Percentiles rank a stretch among this genome's conserved stretches.
These are phyloP conservation scores for Leucopsar rothschildi DNA, from an alignment of 2,113 vertebrate genomes.

Conservation along the genomic window DNA sequence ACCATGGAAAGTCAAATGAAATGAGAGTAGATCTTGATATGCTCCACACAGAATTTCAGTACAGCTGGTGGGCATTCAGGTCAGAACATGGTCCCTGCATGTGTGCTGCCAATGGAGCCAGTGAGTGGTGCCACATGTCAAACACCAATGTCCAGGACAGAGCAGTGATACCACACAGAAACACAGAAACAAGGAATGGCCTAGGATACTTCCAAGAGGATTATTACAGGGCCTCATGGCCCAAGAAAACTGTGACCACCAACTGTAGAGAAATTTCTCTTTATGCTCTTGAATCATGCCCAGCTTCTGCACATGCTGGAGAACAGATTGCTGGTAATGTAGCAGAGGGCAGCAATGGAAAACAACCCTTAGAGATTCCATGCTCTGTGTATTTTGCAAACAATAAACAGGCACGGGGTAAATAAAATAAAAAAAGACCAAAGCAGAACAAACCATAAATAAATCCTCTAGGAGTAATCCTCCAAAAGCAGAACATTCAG, in stretches of 20 bases:
- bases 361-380: constrained; percentile 26
- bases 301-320: not conserved
- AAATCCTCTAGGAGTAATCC: constrained; percentile 42
- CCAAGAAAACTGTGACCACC: not conserved
- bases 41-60: not conserved
- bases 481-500: not conserved
- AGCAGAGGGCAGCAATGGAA: constrained; percentile 43
- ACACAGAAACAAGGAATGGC: not conserved
- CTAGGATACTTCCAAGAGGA: not conserved
- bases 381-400: constrained; percentile 9
- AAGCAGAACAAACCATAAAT: constrained; percentile 13
- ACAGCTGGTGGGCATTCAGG: not conserved
- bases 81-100: not conserved
- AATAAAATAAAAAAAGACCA: constrained; percentile 52
- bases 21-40: not conserved
- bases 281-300: not conserved
- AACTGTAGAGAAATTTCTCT: not conserved
- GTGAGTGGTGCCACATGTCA: not conserved
- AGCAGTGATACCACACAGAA: not conserved
- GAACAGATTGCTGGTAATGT: constrained; percentile 2
- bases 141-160: not conserved
- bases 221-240: not conserved
- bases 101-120: fast-evolving
- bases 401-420: constrained; percentile 22
- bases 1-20: constrained; percentile 27